Evolutionary conservation across 2,797 vertebrate species (phyloP), one percentile per base, ranked within the genome.

Genomic region (Tenualosa ilisha): DNA sequence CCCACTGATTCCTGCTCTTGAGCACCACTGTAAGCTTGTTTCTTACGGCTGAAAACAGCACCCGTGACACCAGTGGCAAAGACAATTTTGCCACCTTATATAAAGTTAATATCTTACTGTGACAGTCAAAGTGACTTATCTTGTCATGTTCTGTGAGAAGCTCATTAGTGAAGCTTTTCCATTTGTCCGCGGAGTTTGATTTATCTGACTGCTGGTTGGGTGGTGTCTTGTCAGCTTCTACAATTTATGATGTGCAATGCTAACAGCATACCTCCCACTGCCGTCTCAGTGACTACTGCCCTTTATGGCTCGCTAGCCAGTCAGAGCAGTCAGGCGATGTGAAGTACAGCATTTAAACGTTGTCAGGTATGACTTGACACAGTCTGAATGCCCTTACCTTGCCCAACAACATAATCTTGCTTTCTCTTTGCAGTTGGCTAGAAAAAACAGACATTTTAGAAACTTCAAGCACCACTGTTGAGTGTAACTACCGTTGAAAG

Each of bases 1-100:
- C 81, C 83, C 53, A 54, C 53, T 24, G 81, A 81, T 84, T 83
- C 81, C 88, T 87, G 86, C 37, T 53, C 84, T 31, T 40, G 51
- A 59, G 81, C 40, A 84, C 6, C 7, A 79, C 72, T 79, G 72
- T 63, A 24, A n/a, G 2, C 22, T 63, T 63, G 72, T 22, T 46
- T 20, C 31, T 6, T 1, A 40, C 17, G 40, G 72, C 22, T 22
- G 20, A 46, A 79, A 79, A 79, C 15, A 43, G 68, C 15, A n/a
- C 0, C 31, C 31, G 20, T 20, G 72, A 22, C 26, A 37, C 81
- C 43, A 6, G 65, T 40, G 50, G 68, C 82, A 54, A 43, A 81
- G 31, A 82, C 86, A 40, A 72, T 31, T 40, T 40, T 72, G 65
- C 20, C 40, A 17, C 40, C 72, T 43, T 46, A 46, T 79, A 22